A percentile compares a stretch with the other conserved stretches of the same genome.
Evolutionary conservation across 2,113 vertebrate species (phyloP).

Genomic region (Nicator chloris): DNA sequence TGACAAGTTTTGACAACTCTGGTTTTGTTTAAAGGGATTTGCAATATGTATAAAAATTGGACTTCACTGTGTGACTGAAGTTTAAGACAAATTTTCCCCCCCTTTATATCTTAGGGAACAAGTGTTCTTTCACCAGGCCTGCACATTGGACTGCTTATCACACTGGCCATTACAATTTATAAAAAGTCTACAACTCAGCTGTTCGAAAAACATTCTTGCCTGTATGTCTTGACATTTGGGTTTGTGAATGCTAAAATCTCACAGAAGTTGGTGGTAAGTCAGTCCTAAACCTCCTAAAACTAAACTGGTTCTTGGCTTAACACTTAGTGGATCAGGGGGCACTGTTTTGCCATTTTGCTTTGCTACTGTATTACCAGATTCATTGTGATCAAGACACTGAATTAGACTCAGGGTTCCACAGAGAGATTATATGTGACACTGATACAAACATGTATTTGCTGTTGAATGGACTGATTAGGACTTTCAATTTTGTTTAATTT

Average conservation of each 20-base stretch:
- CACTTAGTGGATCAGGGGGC: not conserved
- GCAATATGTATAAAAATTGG: not conserved
- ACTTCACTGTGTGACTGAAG: not conserved
- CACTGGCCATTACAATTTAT: conserved; percentile 90
- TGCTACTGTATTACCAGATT: not conserved
- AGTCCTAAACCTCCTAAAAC: not conserved
- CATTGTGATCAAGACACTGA: not conserved
- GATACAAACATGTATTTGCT: not conserved
- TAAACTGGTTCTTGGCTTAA: not conserved
- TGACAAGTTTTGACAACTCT: not conserved
- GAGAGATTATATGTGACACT: not conserved
- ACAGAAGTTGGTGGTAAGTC: conserved; percentile 93
- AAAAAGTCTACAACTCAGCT: conserved; percentile 91
- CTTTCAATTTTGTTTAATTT: not conserved
- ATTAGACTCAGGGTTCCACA: not conserved
- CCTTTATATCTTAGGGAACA: conserved; percentile 82
- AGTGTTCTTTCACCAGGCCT: conserved; percentile 92
- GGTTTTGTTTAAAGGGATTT: not conserved
- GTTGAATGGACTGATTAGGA: not conserved
- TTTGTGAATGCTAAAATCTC: conserved; percentile 92
- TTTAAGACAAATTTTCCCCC: not conserved
- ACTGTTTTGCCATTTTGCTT: not conserved
- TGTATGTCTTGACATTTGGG: conserved; percentile 92
- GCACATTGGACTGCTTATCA: conserved; percentile 88
- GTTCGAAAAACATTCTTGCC: conserved; percentile 91